Evolutionary conservation across 2,797 vertebrate species (phyloP).

Genomic region (Phataginus tetradactyla): DNA sequence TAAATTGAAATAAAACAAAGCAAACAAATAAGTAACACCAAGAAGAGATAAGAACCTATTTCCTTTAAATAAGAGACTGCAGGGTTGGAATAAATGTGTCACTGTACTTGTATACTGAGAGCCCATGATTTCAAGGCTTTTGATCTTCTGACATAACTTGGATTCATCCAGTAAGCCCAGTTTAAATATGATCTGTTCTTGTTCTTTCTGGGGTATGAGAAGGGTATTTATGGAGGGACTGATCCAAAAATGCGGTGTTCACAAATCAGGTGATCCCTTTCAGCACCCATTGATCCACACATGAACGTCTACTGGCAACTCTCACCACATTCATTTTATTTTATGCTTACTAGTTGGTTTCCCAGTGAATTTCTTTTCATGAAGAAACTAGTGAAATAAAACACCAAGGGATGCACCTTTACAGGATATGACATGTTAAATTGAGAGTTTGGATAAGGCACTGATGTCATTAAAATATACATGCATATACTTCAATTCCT

Average conservation of each 20-base stretch:
- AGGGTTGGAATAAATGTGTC: conserved; percentile 18
- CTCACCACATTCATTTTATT: not conserved
- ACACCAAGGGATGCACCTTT: not conserved
- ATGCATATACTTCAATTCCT: not conserved
- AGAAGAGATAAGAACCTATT: conserved; percentile 63
- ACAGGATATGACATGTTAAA: not conserved
- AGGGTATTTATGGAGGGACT: not conserved
- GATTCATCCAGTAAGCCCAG: not conserved
- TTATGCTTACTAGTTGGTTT: not conserved
- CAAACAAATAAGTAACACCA: conserved; percentile 21
- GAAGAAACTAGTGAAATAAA: conserved; percentile 22
- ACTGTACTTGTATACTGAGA: not conserved
- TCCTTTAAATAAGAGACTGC: conserved; percentile 68
- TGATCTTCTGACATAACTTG: not conserved
- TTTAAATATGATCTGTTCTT: conserved; percentile 43
- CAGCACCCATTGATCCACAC: not conserved
- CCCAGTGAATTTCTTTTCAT: not conserved
- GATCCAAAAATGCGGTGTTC: conserved; percentile 43
- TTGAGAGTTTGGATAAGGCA: conserved; percentile 32
- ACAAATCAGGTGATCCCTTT: conserved; percentile 49
- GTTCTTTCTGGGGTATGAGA: conserved; percentile 23
- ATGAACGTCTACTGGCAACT: not conserved
- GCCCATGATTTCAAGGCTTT: not conserved
- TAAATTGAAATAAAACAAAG: conserved; percentile 74
- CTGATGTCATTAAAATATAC: not conserved